Evolutionary conservation across 1,140 invertebrate species (phyloP), one percentile per base, ranked within the genome.

Genomic region (Microplitis demolitor): DNA sequence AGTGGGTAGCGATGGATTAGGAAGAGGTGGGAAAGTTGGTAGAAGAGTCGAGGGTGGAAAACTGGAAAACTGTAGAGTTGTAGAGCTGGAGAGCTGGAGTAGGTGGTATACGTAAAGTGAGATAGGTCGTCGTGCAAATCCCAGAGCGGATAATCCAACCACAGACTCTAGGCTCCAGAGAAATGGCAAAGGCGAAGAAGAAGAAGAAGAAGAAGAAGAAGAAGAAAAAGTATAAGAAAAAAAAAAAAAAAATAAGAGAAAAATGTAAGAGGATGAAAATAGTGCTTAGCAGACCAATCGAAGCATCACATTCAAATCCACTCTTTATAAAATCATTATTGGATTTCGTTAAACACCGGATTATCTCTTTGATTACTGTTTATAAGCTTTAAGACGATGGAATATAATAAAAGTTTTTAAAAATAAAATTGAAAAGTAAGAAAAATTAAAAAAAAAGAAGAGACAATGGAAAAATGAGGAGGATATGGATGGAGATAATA

Each of bases 291-390:
- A 35, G 33, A 35, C 68, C 56, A 74, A 70, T 70, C 62, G 67
- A 51, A 62, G 51, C 63, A 56, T 71, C 62, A 63, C 53, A 58
- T 74, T 74, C 63, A 68, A 73, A 71, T 71, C 54, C 64, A 68
- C 73, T 74, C 39, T 74, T 51, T 16, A 71, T 51, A 63, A 67
- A 74, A 71, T 71, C 56, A 67, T 74, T 71, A 74, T 74, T 68
- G 69, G 66, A 67, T 67, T 56, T 66, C 45, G 45, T 66, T 72
- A 72, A 72, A 53, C 34, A 72, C 34, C 39, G 35, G 70, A 72
- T 72, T 72, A 72, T 66, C 51, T 31, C 11, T 11, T 45, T 45
- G 39, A 45, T 45, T 45, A 45, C 39, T 4, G 13, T 51, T 33
- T 53, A 51, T 13, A 24, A 39, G 37, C 11, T 16, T 14, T 16